Evolutionary conservation across 2,113 vertebrate species (phyloP).

Genomic region (Plecturocebus donacophilus): DNA sequence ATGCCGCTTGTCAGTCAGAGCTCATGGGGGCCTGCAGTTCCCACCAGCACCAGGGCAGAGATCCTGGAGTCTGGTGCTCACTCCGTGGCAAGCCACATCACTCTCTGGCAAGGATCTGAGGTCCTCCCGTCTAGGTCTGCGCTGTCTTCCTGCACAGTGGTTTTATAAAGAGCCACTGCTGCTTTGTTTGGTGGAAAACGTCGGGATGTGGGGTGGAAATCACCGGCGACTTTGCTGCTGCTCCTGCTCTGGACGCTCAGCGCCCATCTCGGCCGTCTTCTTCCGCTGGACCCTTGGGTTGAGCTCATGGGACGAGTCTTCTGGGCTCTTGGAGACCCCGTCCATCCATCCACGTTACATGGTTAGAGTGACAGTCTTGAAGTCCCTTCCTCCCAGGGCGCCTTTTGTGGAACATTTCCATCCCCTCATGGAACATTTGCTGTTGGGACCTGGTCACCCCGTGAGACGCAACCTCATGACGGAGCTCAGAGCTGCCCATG

Average conservation of each 20-base stretch:
- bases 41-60: not conserved
- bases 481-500: not conserved
- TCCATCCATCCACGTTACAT: not conserved
- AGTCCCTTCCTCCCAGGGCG: not conserved
- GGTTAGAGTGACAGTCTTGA: not conserved
- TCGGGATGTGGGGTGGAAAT: too few relatives aligned
- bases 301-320: not conserved
- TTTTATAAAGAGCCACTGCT: not conserved
- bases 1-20: accelerated
- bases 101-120: not conserved
- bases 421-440: too few relatives aligned
- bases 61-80: too few relatives aligned
- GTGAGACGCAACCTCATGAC: too few relatives aligned
- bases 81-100: not conserved
- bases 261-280: not conserved
- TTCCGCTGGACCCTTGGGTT: not conserved
- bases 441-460: accelerated
- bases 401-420: not conserved
- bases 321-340: not conserved
- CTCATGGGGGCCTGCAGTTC: not conserved
- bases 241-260: not conserved
- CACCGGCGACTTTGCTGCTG: not conserved
- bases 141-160: too few relatives aligned
- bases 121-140: not conserved
- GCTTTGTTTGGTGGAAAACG: too few relatives aligned